Percentiles rank a stretch among this genome's conserved stretches.
Evolutionary conservation across 2,113 vertebrate genomes (phyloP).

Genomic region (Mohoua ochrocephala): DNA sequence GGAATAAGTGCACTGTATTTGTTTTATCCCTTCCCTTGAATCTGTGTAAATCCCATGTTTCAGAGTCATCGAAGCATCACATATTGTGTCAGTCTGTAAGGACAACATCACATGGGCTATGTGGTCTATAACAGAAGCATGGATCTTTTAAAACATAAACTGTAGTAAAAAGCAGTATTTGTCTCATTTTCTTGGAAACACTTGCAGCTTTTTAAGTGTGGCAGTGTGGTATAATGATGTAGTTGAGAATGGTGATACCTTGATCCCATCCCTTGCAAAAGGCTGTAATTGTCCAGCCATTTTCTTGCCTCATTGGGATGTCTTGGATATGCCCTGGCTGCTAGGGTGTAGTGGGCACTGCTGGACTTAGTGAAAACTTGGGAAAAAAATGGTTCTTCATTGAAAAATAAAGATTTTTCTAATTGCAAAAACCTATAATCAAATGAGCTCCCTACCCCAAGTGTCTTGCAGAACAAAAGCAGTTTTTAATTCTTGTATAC

Average conservation of each 20-base stretch:
- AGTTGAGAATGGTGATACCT: background rate
- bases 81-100: accelerated
- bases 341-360: background rate
- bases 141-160: background rate
- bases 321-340: background rate
- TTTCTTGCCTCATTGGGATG: background rate
- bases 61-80: background rate
- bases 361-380: background rate
- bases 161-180: background rate
- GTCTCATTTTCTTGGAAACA: background rate
- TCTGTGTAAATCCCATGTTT: background rate
- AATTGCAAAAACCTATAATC: background rate
- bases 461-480: background rate
- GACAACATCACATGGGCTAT: background rate
- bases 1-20: background rate
- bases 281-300: background rate
- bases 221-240: background rate
- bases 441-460: background rate
- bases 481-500: background rate
- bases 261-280: background rate
- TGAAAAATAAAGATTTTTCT: background rate
- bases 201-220: background rate
- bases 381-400: background rate
- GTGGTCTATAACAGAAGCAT: background rate
- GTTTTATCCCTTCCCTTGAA: background rate